Evolutionary conservation across 64 coral and sea anemone genomes (phyloP).

Genomic region (Montipora sp.): DNA sequence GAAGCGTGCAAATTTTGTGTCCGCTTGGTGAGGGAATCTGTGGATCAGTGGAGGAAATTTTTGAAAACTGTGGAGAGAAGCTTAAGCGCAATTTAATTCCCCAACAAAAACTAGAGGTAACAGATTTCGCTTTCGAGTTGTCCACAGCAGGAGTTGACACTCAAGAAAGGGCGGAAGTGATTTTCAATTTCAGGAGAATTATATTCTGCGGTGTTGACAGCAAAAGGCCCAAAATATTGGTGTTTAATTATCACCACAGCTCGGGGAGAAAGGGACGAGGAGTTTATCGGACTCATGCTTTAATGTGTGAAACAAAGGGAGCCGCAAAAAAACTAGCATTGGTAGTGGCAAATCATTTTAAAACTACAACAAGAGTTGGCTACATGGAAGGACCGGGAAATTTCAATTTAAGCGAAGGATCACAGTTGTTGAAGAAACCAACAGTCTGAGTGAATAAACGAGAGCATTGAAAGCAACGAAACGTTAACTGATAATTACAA

Average conservation of each 20-base stretch:
- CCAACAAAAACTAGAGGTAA: slow-evolving; percentile 48
- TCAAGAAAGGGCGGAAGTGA: background rate
- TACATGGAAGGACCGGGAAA: background rate
- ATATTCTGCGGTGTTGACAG: slow-evolving; percentile 73
- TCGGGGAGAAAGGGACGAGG: slow-evolving; percentile 36
- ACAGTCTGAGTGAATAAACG: background rate
- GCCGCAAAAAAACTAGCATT: slow-evolving; percentile 61
- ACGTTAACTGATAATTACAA: too few species aligned
- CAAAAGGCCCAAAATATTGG: slow-evolving; percentile 62
- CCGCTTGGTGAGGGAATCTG: slow-evolving; percentile 72
- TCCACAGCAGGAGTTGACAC: background rate
- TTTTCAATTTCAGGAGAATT: slow-evolving; percentile 64
- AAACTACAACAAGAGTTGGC: background rate
- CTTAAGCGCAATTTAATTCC: slow-evolving; percentile 49
- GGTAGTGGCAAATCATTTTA: slow-evolving; percentile 60
- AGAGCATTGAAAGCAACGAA: background rate
- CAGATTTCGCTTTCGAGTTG: slow-evolving; percentile 35
- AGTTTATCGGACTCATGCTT: slow-evolving; percentile 67
- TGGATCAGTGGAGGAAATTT: slow-evolving; percentile 72
- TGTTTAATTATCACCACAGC: slow-evolving; percentile 75
- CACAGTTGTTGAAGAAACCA: background rate
- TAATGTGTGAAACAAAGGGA: slow-evolving; percentile 45
- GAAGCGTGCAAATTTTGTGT: slow-evolving; percentile 68
- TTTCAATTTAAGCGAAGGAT: background rate
- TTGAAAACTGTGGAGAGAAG: slow-evolving; percentile 42